Evolutionary conservation across 2,797 vertebrate genomes (phyloP).

Genomic region (Petrocephalus sullivani): DNA sequence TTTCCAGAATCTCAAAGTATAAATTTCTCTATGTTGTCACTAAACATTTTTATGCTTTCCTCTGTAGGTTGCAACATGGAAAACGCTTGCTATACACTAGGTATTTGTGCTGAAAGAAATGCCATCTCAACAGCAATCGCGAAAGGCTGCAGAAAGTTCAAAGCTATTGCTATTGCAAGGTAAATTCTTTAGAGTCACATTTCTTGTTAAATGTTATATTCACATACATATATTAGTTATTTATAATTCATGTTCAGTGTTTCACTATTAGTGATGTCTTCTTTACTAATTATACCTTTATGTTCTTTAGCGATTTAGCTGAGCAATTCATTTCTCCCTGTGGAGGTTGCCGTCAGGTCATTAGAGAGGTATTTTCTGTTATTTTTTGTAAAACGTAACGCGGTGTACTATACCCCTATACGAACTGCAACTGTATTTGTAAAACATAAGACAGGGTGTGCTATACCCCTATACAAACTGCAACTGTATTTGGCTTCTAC

Average conservation of each 20-base stretch:
- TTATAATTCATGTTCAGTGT: neutral
- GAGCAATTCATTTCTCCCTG: slow-evolving; percentile 79
- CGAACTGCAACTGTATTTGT: neutral
- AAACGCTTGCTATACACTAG: slow-evolving; percentile 73
- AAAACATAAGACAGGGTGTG: neutral
- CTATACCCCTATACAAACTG: neutral
- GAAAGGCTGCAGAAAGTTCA: slow-evolving; percentile 72
- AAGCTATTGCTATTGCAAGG: slow-evolving; percentile 81
- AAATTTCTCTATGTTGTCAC: neutral
- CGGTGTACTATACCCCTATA: neutral
- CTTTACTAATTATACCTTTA: neutral
- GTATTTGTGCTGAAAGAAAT: slow-evolving; percentile 75
- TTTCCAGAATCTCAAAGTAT: neutral
- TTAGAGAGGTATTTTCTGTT: slow-evolving; percentile 74
- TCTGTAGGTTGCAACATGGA: slow-evolving; percentile 86
- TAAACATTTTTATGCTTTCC: neutral
- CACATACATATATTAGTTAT: too few species aligned
- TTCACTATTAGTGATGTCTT: neutral
- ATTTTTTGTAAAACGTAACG: neutral
- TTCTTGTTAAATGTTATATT: neutral
- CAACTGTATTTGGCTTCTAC: neutral
- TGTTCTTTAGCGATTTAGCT: slow-evolving; percentile 63
- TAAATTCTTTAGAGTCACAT: slow-evolving; percentile 43
- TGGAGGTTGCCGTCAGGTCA: slow-evolving; percentile 87
- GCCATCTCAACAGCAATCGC: slow-evolving; percentile 83